These are phyloP conservation scores for Ciconia stormi DNA, from an alignment of 2,113 vertebrate genomes.

Conservation along the genomic window DNA sequence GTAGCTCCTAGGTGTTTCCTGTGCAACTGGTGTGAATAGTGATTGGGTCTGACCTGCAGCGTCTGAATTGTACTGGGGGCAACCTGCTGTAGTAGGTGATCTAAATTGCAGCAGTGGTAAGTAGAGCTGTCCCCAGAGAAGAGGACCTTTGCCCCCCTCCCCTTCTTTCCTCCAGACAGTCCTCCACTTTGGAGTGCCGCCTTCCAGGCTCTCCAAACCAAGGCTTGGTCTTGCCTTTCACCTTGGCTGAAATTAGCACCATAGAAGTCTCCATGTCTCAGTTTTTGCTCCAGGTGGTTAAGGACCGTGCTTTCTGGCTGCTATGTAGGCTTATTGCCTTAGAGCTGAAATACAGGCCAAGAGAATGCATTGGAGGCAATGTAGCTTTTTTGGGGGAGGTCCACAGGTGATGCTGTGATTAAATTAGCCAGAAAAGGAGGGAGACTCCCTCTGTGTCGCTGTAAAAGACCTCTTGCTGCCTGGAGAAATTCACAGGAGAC, in stretches of 20 bases:
- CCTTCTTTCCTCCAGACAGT: background rate
- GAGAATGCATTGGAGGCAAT: background rate
- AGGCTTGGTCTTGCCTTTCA: background rate
- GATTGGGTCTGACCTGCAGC: background rate
- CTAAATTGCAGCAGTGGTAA: background rate
- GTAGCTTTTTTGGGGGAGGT: background rate
- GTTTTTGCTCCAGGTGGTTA: background rate
- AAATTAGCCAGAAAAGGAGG: background rate
- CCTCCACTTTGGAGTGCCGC: background rate
- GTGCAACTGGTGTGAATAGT: background rate
- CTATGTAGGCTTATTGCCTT: background rate
- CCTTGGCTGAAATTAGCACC: background rate
- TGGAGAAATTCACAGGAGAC: background rate
- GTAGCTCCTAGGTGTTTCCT: background rate
- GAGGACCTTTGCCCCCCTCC: background rate
- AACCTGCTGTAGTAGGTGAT: background rate
- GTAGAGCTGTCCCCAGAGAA: background rate
- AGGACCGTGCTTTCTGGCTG: background rate
- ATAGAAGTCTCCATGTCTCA: accelerated
- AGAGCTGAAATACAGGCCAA: background rate
- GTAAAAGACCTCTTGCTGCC: background rate
- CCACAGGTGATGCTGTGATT: background rate
- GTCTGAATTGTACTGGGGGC: background rate
- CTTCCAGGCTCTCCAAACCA: background rate
- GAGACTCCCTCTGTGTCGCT: background rate